These are phyloP conservation scores for Alcis repandata DNA, from an alignment of 2,888 invertebrate genomes.

Conservation along the genomic window DNA sequence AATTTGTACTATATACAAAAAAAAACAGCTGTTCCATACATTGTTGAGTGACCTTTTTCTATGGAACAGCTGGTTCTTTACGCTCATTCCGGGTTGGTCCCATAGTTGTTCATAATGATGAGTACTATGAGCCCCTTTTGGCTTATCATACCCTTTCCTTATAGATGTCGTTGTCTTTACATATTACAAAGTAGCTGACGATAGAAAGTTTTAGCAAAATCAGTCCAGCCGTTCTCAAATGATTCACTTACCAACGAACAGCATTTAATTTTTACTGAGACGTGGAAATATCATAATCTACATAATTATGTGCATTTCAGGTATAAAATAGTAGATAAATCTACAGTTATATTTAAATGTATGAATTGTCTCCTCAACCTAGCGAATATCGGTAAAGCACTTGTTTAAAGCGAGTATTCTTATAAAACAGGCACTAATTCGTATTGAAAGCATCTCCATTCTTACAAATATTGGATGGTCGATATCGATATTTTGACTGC, in stretches of 20 bases:
- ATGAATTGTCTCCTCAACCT: neutral
- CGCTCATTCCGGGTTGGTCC: too few species aligned
- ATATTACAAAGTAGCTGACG: neutral
- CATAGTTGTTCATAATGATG: too few species aligned
- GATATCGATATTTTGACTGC: too few species aligned
- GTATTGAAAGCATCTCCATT: neutral
- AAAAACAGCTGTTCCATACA: too few species aligned
- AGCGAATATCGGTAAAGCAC: conserved; percentile 28
- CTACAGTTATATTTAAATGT: neutral
- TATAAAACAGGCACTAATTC: conserved; percentile 38
- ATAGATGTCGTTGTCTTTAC: neutral
- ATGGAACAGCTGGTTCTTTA: too few species aligned
- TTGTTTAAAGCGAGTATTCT: conserved; percentile 26
- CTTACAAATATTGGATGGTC: neutral
- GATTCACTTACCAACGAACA: too few species aligned
- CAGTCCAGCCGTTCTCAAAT: too few species aligned
- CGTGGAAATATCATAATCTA: neutral
- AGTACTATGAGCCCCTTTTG: too few species aligned
- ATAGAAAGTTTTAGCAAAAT: too few species aligned
- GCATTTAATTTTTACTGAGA: too few species aligned
- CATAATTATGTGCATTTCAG: neutral
- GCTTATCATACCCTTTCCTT: too few species aligned
- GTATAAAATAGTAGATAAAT: conserved; percentile 8
- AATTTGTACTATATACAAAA: neutral
- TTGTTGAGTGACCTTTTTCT: too few species aligned